These are phyloP conservation scores for Sesamia inferens DNA, from an alignment of 2,888 invertebrate genomes.

Conservation along the genomic window DNA sequence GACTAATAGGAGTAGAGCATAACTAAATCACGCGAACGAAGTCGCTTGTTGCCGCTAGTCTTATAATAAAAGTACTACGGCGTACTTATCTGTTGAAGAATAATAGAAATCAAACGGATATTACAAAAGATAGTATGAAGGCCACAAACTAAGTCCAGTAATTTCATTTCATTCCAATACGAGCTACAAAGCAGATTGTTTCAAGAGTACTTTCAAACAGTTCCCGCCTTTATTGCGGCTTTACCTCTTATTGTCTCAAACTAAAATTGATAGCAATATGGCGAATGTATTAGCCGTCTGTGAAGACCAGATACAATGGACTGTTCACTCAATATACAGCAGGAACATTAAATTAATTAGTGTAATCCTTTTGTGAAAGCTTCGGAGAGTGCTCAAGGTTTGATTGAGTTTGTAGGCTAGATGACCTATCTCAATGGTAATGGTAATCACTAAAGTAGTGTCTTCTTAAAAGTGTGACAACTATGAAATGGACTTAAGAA, in stretches of 20 bases:
- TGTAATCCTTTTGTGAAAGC: conserved; percentile 23
- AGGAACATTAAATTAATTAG: conserved; percentile 22
- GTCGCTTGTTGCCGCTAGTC: too few relatives aligned
- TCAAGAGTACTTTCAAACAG: conserved; percentile 13
- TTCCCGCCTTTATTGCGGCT: conserved; percentile 26
- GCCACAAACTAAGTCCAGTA: background rate
- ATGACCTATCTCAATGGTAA: background rate
- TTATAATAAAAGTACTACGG: background rate
- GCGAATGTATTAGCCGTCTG: conserved; percentile 21
- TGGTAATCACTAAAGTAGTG: too few relatives aligned
- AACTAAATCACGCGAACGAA: too few relatives aligned
- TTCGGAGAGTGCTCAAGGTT: background rate
- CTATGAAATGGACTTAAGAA: background rate
- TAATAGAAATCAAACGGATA: background rate
- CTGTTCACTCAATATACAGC: conserved; percentile 7
- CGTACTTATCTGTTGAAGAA: background rate
- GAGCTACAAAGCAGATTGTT: conserved; percentile 18
- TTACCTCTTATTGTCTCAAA: conserved; percentile 21
- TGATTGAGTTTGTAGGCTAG: background rate
- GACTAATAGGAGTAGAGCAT: too few relatives aligned
- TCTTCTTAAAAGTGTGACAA: background rate
- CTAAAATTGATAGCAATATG: conserved; percentile 29
- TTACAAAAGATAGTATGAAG: background rate
- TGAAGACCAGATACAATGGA: conserved; percentile 19
- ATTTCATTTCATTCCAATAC: conserved; percentile 17